Evolutionary conservation across 92 coral and sea anemone genomes (phyloP), one percentile per base, ranked within the genome.

Genomic region (Blastomussa wellsi): DNA sequence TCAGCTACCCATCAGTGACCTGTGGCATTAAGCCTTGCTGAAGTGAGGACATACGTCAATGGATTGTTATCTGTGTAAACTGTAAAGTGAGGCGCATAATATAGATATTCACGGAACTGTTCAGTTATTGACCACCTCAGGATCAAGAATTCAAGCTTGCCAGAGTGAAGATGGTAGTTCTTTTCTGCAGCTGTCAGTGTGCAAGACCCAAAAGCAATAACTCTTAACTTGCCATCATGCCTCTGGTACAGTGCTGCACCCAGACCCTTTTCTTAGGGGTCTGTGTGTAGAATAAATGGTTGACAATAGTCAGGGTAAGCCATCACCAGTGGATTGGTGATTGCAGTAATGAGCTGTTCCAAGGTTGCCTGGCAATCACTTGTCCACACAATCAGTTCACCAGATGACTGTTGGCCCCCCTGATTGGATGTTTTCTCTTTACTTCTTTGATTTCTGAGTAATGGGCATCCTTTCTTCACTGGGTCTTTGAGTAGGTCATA

Each of bases 251-350:
- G 79, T 48, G 79, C 64, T 26, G 11, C 64, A 42, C 65, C 60
- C 12, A 75, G 37, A 24, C 79, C 79, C 7, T 49, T 41, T 28
- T 76, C 79, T 28, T 39, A 0, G 31, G 66, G 66, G n/a, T 76
- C 62, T 7, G 66, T 76, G 66, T 75, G 79, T 3, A 75, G 64
- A n/a, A 75, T 49, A 26, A 75, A 79, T 79, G 83, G 83, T 35
- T 82, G 79, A 16, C 79, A 26, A 76, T 72, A 82, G 4, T 44
- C 20, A 35, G 78, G 78, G 77, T 82, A 70, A 53, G 68, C 86
- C 86, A 82, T 70, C 44, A 82, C 86, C 1, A 78, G 86, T 2
- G 78, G 86, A 32, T 79, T 79, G 41, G 73, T 64, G 28, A 79
- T 79, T 5, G 84, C 74, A 62, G n/a, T 66, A 74, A 79, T 59